These are phyloP conservation scores for Pristionchus exspectatus DNA, from an alignment of 2,888 invertebrate species.

Conservation along the genomic window DNA sequence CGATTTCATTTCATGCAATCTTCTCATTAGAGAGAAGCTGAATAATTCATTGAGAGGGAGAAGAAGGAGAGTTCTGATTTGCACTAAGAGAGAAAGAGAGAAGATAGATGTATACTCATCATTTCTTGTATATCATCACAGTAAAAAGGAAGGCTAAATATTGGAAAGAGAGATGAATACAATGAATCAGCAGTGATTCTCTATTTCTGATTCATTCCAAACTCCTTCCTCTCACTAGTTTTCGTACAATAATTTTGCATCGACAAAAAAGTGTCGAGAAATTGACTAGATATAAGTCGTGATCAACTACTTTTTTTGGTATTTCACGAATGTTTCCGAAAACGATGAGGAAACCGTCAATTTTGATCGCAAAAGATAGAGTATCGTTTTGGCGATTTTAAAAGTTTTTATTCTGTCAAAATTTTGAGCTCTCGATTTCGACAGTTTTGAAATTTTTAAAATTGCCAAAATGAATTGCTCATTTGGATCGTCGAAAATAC, in stretches of 20 bases:
- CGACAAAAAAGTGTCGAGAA: not conserved
- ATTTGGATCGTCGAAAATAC: too few relatives aligned
- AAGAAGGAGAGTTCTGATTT: not conserved
- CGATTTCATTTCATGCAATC: conserved; percentile 32
- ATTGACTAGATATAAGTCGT: too few relatives aligned
- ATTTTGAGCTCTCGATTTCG: too few relatives aligned
- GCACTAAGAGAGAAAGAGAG: conserved; percentile 12
- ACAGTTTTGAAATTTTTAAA: too few relatives aligned
- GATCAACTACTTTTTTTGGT: too few relatives aligned
- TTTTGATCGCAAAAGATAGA: too few relatives aligned
- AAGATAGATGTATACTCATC: not conserved
- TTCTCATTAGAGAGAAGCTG: conserved; percentile 42
- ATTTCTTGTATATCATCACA: not conserved
- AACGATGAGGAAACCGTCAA: too few relatives aligned
- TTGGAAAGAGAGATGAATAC: not conserved
- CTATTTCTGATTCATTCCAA: not conserved
- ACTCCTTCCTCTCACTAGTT: not conserved
- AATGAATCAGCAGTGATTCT: not conserved
- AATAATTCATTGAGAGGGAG: conserved; percentile 25
- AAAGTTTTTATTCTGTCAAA: too few relatives aligned
- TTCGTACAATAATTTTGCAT: not conserved
- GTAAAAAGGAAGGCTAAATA: not conserved
- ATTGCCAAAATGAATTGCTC: too few relatives aligned
- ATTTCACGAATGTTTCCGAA: too few relatives aligned
- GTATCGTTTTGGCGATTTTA: too few relatives aligned